Percentiles rank a stretch among this genome's conserved stretches.
Evolutionary conservation across 2,797 vertebrate species (phyloP).

Genomic region (Eremophila alpestris): DNA sequence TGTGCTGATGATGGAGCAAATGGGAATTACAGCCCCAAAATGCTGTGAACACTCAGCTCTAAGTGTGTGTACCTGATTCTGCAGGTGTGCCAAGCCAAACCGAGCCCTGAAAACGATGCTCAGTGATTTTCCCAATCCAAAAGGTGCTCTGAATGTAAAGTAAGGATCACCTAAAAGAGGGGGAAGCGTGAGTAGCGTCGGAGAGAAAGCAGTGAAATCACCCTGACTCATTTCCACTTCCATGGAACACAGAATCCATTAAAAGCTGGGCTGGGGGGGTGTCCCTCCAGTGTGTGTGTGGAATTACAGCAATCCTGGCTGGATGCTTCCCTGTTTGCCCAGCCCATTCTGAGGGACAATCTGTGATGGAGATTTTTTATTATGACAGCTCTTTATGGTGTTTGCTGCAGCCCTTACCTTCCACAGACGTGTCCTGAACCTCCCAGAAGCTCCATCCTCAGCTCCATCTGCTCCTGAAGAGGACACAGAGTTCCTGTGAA

Average conservation of each 20-base stretch:
- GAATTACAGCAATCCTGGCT: background rate
- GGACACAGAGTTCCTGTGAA: background rate
- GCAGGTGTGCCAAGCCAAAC: background rate
- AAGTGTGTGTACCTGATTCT: background rate
- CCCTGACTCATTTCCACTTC: background rate
- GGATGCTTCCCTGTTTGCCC: background rate
- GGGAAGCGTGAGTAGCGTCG: background rate
- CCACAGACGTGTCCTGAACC: background rate
- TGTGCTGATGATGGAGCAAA: background rate
- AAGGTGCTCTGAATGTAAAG: background rate
- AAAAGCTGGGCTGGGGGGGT: background rate
- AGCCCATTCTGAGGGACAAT: background rate
- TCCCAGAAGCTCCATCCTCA: background rate
- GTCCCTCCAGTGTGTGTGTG: fast-evolving
- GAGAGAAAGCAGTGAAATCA: background rate
- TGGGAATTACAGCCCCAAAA: background rate
- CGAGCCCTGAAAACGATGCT: background rate
- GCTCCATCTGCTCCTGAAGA: background rate
- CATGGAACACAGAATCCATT: background rate
- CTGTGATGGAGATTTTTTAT: background rate
- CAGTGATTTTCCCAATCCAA: background rate
- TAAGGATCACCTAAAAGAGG: background rate
- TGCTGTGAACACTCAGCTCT: background rate
- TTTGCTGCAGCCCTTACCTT: background rate
- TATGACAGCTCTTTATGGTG: background rate